Base-by-base conservation (phyloP, 1,140 invertebrate genomes). In the Diploscapter pachys region DNA sequence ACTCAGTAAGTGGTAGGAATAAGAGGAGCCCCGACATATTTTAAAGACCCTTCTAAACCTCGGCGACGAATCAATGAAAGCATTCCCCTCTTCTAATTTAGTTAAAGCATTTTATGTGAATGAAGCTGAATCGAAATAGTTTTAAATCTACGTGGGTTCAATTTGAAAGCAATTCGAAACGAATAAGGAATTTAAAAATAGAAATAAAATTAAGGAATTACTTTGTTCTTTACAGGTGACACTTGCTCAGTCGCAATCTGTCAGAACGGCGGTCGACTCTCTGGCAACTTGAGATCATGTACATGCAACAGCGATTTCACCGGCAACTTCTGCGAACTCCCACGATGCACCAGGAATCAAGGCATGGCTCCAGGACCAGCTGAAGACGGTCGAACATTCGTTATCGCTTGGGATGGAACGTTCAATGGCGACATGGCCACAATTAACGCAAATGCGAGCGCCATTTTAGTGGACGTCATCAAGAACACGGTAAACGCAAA, bases 321-420 rank as follows among this genome's bases (percentile, higher is more conserved):
- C 3, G 76, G 76, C 52, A 31, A 50, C 6, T 77, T 77, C 72
- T 77, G 76, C 50, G n/a, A 77, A 13, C 73, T 53, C 4, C 76
- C 76, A 5, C 55, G 59, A 31, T 77, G 76, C 65, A 50, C 50
- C 65, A 9, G 75, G 55, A 66, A 65, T 52, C 53, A 61, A 56
- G 51, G 53, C 5, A n/a, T 48, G 50, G 51, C 52, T 51, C 76
- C 76, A 13, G 65, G 31, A 55, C 54, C 70, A 48, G 56, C 56
- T 50, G 69, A 50, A 59, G 66, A 62, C 5, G 31, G 52, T 2
- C 49, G 67, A 5, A 68, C 72, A 9, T 77, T 77, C 48, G 52
- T 77, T 51, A 50, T 77, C 48, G 59, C 68, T 3, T 9, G 73
- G 2, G 76, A 77, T 50, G 76, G 76, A 11, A 48, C 63, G 3